phyloP scores from a whole-genome alignment of 2,888 invertebrate species.

The Sycophila texana region DNA sequence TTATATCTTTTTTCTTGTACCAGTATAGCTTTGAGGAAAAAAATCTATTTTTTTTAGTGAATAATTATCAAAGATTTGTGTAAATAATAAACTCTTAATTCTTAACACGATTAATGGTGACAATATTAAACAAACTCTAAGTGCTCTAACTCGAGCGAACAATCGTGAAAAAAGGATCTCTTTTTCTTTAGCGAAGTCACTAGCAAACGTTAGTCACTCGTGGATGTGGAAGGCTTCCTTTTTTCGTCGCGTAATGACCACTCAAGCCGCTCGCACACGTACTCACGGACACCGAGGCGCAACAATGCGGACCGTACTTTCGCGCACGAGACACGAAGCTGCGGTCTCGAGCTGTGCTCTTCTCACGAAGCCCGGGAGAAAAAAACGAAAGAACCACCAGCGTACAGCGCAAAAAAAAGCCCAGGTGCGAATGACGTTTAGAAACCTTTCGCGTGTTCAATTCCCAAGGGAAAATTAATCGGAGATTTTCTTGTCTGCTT shows the following conservation, averaged over 20 bases:
- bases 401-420: too few relatives aligned
- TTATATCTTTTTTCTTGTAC: too few relatives aligned
- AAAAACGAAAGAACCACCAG: neutral
- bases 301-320: constrained; percentile 39
- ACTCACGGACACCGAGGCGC: neutral
- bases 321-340: constrained; percentile 33
- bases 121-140: neutral
- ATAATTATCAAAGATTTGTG: too few relatives aligned
- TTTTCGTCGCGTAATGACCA: constrained; percentile 24
- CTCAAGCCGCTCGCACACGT: constrained; percentile 21
- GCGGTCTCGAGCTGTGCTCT: constrained; percentile 32
- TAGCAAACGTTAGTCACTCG: too few relatives aligned
- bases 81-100: too few relatives aligned
- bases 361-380: neutral
- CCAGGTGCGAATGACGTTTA: too few relatives aligned
- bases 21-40: too few relatives aligned
- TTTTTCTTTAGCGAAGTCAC: neutral
- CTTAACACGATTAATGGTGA: too few relatives aligned
- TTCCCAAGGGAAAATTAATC: too few relatives aligned
- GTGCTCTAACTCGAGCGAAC: constrained; percentile 38
- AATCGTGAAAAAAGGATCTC: constrained; percentile 20
- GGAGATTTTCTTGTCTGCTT: too few relatives aligned
- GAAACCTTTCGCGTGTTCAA: too few relatives aligned
- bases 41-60: too few relatives aligned
- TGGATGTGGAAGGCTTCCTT: neutral